phyloP scores from a whole-genome alignment of 92 coral and sea anemone genomes.

The Phenganax subtilis region DNA sequence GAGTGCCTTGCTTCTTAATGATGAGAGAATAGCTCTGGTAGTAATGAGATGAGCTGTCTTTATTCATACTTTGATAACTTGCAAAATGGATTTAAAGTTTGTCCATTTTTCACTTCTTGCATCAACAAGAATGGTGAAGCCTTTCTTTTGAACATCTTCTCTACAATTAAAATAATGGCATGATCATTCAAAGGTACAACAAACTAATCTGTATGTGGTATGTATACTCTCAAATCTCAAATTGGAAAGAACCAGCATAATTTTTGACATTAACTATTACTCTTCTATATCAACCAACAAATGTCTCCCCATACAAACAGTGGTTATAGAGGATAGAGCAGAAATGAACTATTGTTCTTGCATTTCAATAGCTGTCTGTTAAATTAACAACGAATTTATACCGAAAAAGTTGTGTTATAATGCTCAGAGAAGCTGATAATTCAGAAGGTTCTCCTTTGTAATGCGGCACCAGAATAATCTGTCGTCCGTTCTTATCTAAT shows the following conservation, averaged over 20 bases:
- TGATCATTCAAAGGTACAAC: not conserved
- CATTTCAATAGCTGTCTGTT: not conserved
- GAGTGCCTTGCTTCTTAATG: too few species aligned
- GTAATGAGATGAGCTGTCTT: not conserved
- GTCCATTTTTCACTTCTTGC: slow-evolving; percentile 92
- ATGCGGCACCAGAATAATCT: slow-evolving; percentile 68
- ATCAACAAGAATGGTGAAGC: slow-evolving; percentile 73
- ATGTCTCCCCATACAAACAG: not conserved
- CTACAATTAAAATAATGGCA: slow-evolving; percentile 39
- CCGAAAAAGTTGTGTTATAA: slow-evolving; percentile 82
- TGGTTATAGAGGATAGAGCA: not conserved
- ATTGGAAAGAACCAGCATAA: too few species aligned
- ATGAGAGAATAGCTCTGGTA: too few species aligned
- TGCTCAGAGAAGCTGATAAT: slow-evolving; percentile 69
- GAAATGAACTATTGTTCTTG: not conserved
- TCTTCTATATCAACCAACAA: not conserved
- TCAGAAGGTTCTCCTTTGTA: slow-evolving; percentile 48
- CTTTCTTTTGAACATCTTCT: slow-evolving; percentile 55
- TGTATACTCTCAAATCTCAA: too few species aligned
- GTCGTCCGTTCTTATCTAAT: slow-evolving; percentile 75
- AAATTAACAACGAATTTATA: slow-evolving; percentile 25
- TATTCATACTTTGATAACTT: slow-evolving; percentile 65
- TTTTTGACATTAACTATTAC: not conserved
- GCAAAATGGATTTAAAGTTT: slow-evolving; percentile 71
- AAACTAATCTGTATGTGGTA: too few species aligned